Conservation (phyloP, 2,888 invertebrate genomes). For the Drosophila crucigera region DNA sequence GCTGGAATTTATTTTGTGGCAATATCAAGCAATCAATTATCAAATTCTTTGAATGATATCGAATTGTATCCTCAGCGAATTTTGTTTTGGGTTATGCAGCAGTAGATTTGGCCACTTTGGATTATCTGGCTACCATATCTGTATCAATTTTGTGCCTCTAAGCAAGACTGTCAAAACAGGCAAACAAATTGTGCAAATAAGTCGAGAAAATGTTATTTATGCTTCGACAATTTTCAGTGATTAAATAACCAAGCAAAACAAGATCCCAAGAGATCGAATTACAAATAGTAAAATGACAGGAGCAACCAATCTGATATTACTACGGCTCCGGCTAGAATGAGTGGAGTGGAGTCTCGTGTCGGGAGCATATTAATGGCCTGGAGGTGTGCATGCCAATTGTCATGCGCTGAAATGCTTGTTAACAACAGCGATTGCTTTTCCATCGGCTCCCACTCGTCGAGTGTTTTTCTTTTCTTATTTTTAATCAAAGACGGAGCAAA, state of each 20-base stretch:
- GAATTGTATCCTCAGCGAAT: neutral
- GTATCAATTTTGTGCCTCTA: slow-evolving; percentile 57
- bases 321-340: neutral
- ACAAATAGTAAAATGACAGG: slow-evolving; percentile 64
- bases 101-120: neutral
- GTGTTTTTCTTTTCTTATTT: slow-evolving; percentile 31
- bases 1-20: neutral
- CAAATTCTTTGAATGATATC: neutral
- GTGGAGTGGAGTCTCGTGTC: slow-evolving; percentile 6
- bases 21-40: neutral
- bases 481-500: slow-evolving; percentile 74
- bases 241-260: slow-evolving; percentile 66
- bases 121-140: slow-evolving; percentile 50
- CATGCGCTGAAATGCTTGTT: slow-evolving; percentile 84
- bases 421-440: slow-evolving; percentile 75
- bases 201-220: slow-evolving; percentile 76
- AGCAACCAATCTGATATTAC: slow-evolving; percentile 22
- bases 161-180: slow-evolving; percentile 74
- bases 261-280: slow-evolving; percentile 44
- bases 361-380: slow-evolving; percentile 73
- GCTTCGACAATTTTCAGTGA: slow-evolving; percentile 60
- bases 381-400: slow-evolving; percentile 83
- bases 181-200: slow-evolving; percentile 82
- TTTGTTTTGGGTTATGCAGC: slow-evolving; percentile 3
- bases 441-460: slow-evolving; percentile 57